A percentile compares a stretch with the other conserved stretches of the same genome.
Conservation (phyloP, 2,888 invertebrate species). For the Leucophora obtusa region DNA sequence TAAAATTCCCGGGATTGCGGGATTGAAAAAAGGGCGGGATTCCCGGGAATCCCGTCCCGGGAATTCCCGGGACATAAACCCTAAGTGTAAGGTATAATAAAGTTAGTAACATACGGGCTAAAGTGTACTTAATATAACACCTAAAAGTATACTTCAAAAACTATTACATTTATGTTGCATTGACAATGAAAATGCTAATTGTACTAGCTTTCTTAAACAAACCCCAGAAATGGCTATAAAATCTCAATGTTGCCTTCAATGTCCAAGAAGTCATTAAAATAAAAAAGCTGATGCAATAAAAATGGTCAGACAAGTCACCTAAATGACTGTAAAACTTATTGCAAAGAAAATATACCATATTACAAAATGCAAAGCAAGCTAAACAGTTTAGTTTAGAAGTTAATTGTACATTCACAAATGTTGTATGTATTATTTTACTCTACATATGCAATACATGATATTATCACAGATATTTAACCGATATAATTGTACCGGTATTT, state of each 20-base stretch:
- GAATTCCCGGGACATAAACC: too few species aligned
- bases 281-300: conserved; percentile 72
- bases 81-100: too few species aligned
- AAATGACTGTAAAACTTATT: conserved; percentile 13
- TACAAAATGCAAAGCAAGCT: conserved; percentile 27
- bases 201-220: neutral
- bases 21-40: too few species aligned
- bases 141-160: conserved; percentile 48
- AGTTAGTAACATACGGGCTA: too few species aligned
- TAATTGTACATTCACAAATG: conserved; percentile 53
- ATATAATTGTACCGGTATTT: conserved; percentile 22
- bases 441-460: neutral
- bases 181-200: conserved; percentile 13
- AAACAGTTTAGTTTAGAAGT: conserved; percentile 33
- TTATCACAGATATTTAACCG: conserved; percentile 20
- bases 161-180: neutral
- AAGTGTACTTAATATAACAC: neutral
- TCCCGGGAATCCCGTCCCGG: too few species aligned
- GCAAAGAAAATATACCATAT: conserved; percentile 11
- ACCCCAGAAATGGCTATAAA: conserved; percentile 8
- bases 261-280: conserved; percentile 24
- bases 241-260: conserved; percentile 20
- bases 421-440: neutral
- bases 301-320: conserved; percentile 61
- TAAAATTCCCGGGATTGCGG: too few species aligned